phyloP scores from a whole-genome alignment of 1,140 invertebrate species.

The Cherax destructor region DNA sequence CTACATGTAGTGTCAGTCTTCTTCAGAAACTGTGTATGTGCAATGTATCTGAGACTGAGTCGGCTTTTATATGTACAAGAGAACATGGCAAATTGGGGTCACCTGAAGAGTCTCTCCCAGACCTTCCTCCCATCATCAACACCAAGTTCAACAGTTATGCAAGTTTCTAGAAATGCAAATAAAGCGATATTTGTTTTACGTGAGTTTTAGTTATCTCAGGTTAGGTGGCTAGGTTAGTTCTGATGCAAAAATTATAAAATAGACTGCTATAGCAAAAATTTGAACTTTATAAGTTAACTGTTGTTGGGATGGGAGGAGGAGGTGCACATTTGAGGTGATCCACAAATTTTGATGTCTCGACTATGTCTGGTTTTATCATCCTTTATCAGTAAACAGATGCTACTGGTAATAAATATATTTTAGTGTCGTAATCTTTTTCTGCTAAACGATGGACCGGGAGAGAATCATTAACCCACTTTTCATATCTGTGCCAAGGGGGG shows the following conservation, averaged over 20 bases:
- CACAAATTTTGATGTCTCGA: no score
- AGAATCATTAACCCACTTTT: neutral
- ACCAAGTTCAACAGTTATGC: neutral
- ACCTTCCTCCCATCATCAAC: neutral
- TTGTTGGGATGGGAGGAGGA: no score
- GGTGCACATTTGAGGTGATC: no score
- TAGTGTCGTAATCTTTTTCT: neutral
- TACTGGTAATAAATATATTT: no score
- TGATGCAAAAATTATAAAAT: neutral
- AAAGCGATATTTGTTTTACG: neutral
- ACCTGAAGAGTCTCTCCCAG: no score
- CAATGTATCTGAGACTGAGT: neutral
- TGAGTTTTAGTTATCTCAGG: neutral
- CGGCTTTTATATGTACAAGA: neutral
- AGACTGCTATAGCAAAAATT: neutral
- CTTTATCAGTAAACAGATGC: neutral
- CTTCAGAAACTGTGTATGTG: slow-evolving; percentile 14
- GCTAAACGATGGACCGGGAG: neutral
- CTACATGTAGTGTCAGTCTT: slow-evolving; percentile 27
- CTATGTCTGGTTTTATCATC: neutral
- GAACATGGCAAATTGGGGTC: neutral
- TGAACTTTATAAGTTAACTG: no score
- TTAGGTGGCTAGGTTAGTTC: neutral
- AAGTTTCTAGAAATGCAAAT: no score
- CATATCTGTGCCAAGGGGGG: neutral